Base-by-base conservation (phyloP, 2,888 invertebrate genomes). In the Lobophora halterata region DNA sequence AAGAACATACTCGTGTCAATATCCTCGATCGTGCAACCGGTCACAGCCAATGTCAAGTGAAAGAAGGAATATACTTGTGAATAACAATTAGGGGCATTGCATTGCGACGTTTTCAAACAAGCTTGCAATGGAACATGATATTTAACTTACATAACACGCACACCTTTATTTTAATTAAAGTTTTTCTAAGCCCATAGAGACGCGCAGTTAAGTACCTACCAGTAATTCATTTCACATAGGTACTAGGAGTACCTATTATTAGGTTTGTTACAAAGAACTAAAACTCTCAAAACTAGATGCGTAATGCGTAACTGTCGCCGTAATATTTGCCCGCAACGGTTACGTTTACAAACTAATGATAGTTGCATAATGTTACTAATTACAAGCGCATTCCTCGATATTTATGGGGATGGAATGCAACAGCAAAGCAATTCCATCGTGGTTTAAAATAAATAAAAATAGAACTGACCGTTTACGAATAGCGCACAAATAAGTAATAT, bases 21-120 rank as follows among this genome's bases (percentile, higher is more conserved):
- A 79, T 82, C 70, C 73, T 74, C 65, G 55, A 65, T 53, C 47
- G 54, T 43, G 49, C 51, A 63, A 74, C 71, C 70, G 69, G 73
- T 73, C 76, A 68, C 56, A 61, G 52, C 57, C 83, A 85, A 83
- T 85, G 86, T 85, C 83, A 85, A 81, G 77, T 77, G 73, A 85
- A 75, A 77, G 77, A 83, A 69, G 63, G 69, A 36, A 12, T 28
- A 18, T 71, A 72, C 70, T 63, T 72, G 66, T 43, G 64, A 71
- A 72, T 67, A 55, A 50, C 63, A 71, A 71, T 70, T 66, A 68
- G 55, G 47, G n/a, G n/a, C n/a, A n/a, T n/a, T n/a, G n/a, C n/a
- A n/a, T n/a, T 52, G 45, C 39, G 46, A 31, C 46, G 41, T 42
- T 46, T 50, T 49, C 44, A 47, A 49, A 16, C 30, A 30, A 26